Conservation (phyloP, 1,140 invertebrate species). For the Procambarus virginalis region DNA sequence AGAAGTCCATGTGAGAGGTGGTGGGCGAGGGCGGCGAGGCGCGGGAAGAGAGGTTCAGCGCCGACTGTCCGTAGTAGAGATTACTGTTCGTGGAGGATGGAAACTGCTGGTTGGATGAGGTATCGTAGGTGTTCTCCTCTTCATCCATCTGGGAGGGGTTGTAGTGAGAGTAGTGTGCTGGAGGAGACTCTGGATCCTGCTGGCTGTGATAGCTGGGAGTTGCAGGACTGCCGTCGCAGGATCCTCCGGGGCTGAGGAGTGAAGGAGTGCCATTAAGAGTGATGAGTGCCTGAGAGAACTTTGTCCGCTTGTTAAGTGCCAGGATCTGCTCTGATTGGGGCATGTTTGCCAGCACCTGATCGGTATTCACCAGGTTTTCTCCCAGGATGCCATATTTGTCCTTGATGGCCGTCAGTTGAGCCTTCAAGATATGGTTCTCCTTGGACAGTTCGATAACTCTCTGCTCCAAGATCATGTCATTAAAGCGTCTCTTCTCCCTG, state of each 20-base stretch:
- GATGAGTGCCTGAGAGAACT: conserved; percentile 73
- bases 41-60: conserved; percentile 65
- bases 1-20: conserved; percentile 63
- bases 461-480: conserved; percentile 97
- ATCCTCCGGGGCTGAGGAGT: conserved; percentile 43
- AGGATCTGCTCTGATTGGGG: conserved; percentile 88
- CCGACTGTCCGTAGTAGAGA: conserved; percentile 54
- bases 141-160: conserved; percentile 44
- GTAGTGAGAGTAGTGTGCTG: conserved; percentile 48
- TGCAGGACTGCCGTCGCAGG: conserved; percentile 1
- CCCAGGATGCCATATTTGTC: conserved; percentile 94
- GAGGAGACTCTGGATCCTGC: conserved; percentile 45
- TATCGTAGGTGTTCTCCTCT: conserved; percentile 30
- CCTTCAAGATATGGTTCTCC: conserved; percentile 94
- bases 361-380: conserved; percentile 87
- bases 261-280: conserved; percentile 55
- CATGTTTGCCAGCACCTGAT: conserved; percentile 88
- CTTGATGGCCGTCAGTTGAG: conserved; percentile 92
- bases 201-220: background rate
- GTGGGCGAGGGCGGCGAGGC: conserved; percentile 34
- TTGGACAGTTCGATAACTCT: conserved; percentile 94
- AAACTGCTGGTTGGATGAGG: conserved; percentile 48
- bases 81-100: conserved; percentile 26
- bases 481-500: conserved; percentile 94
- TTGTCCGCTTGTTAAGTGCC: conserved; percentile 86